phyloP scores from a whole-genome alignment of 2,113 vertebrate species.

The Danionella cerebrum region DNA sequence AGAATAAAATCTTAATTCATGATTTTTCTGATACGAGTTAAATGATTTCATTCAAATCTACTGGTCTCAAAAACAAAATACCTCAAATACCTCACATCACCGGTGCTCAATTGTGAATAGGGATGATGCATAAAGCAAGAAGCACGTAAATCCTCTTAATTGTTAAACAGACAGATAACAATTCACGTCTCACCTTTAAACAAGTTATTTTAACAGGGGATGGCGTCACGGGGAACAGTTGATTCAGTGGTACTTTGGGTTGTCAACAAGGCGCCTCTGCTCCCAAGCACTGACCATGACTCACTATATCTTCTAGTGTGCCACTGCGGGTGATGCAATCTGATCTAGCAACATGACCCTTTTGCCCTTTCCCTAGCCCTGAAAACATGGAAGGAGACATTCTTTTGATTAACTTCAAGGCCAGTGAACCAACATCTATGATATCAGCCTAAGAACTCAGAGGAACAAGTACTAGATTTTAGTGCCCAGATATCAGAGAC shows the following conservation, averaged over 20 bases:
- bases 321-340: constrained; percentile 15
- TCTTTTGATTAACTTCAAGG: constrained; percentile 3
- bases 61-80: too few relatives aligned
- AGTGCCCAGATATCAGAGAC: not conserved
- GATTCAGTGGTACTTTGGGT: constrained; percentile 8
- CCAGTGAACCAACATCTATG: not conserved
- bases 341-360: constrained; percentile 31
- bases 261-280: constrained; percentile 10
- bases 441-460: not conserved
- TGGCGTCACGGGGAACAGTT: not conserved
- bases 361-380: constrained; percentile 20
- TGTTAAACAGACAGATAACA: not conserved
- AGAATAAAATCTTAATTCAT: too few relatives aligned
- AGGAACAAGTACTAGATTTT: constrained; percentile 7
- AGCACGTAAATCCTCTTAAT: too few relatives aligned
- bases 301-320: constrained; percentile 5
- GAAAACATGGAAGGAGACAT: constrained; percentile 19
- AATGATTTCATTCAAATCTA: too few relatives aligned
- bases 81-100: too few relatives aligned
- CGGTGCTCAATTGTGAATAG: too few relatives aligned
- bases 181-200: not conserved
- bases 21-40: too few relatives aligned
- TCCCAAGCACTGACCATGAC: not conserved
- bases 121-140: too few relatives aligned
- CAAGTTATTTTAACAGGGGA: not conserved